Base-by-base conservation (phyloP, 2,797 vertebrate species). In the Ctenopoma kingsleyae region DNA sequence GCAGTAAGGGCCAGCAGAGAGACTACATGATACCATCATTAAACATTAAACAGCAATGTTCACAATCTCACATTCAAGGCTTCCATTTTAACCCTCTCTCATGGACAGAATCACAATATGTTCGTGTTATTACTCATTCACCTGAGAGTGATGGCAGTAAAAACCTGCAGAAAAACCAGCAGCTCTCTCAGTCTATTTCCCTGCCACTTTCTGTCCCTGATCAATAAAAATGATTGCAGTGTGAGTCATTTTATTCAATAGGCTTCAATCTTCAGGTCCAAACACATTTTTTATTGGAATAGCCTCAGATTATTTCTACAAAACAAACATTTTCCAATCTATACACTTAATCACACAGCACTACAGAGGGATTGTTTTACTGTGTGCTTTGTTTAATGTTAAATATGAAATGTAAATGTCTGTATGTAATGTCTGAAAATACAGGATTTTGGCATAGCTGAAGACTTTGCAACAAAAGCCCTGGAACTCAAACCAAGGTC, bases 391-490 rank as follows among this genome's bases (percentile, higher is more conserved):
- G 15, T 38, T 13, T 27, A 10, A 54, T 57, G n/a, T 73, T 81
- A 54, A 2, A 64, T n/a, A 35, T 58, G 13, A 64, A 49, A 54
- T 48, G 46, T 4, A 59, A 52, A n/a, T n/a, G n/a, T n/a, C n/a
- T n/a, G n/a, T n/a, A n/a, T n/a, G n/a, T n/a, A n/a, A n/a, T n/a
- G 0, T 86, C 19, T 78, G 53, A 67, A 74, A 80, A 67, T 44
- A 35, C 84, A 99, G 98, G 98, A 99, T 84, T 99, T 98, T 66
- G 98, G 98, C 70, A 95, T 99, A 87, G 98, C 98, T 11, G 98
- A 99, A 78, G 98, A 99, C 61, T 98, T 99, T 90, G 98, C 98
- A 76, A 97, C 96, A 57, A 99, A 99, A 92, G 98, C 98, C 6
- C 75, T 99, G 67, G 98, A 99, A 62, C 90, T 99, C 80, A 99